A percentile compares a stretch with the other conserved stretches of the same genome.
Evolutionary conservation across 2,888 invertebrate genomes (phyloP).

Genomic region (Anarsia innoxiella): DNA sequence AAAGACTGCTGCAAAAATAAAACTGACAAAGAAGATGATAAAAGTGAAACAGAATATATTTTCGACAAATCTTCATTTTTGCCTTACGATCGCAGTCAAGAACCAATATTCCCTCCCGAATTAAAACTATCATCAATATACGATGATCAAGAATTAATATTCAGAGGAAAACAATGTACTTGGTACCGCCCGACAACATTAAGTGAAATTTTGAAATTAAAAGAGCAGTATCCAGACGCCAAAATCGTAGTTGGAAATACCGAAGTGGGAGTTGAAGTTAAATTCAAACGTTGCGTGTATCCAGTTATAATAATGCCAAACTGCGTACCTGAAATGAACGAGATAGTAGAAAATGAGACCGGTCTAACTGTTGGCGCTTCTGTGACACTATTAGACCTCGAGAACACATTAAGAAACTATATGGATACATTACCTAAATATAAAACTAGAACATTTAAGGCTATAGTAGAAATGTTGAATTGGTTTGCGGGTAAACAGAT

Average conservation of each 20-base stretch:
- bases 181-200: conserved; percentile 83
- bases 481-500: conserved; percentile 98
- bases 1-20: conserved; percentile 79
- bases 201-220: conserved; percentile 76
- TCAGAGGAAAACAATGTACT: conserved; percentile 70
- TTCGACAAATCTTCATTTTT: conserved; percentile 78
- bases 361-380: conserved; percentile 87
- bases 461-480: conserved; percentile 88
- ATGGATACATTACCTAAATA: conserved; percentile 74
- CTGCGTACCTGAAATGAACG: conserved; percentile 84
- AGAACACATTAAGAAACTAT: conserved; percentile 76
- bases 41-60: conserved; percentile 67
- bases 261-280: conserved; percentile 89
- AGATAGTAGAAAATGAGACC: conserved; percentile 68
- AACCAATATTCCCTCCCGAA: conserved; percentile 90
- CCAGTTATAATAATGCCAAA: conserved; percentile 90
- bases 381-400: conserved; percentile 85
- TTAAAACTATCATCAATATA: conserved; percentile 76
- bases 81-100: conserved; percentile 84
- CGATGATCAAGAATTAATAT: conserved; percentile 71
- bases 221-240: conserved; percentile 78
- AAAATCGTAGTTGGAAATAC: conserved; percentile 89
- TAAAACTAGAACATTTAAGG: conserved; percentile 80
- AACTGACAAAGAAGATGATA: conserved; percentile 38
- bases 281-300: conserved; percentile 85